phyloP scores from a whole-genome alignment of 2,888 invertebrate species.

The Platerodrilus igneus region DNA sequence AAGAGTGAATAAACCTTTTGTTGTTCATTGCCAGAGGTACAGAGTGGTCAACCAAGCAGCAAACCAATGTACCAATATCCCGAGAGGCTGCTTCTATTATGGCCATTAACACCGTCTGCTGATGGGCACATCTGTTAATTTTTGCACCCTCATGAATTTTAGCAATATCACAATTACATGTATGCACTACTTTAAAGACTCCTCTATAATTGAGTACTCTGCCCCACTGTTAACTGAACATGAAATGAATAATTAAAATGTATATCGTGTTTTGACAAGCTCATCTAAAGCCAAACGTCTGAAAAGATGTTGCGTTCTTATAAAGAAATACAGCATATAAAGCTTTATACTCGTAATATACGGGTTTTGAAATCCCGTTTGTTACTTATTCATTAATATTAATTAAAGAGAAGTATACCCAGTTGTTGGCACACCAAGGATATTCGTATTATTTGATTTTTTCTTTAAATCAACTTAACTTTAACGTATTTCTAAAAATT shows the following conservation, averaged over 20 bases:
- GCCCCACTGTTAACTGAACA: conserved; percentile 33
- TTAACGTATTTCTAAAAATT: no score
- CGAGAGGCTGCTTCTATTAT: conserved; percentile 29
- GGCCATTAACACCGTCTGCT: conserved; percentile 48
- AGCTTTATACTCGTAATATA: no score
- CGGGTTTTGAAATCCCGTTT: no score
- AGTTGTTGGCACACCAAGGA: no score
- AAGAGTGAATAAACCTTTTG: conserved; percentile 11
- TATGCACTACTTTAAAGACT: conserved; percentile 23
- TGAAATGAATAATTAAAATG: conserved; percentile 46
- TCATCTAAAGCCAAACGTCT: no score
- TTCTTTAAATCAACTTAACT: no score
- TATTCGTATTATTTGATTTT: no score
- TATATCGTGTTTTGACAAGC: conserved; percentile 43
- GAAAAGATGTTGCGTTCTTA: no score
- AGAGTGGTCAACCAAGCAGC: conserved; percentile 41
- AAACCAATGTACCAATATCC: conserved; percentile 37
- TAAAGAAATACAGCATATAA: no score
- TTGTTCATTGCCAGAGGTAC: conserved; percentile 12
- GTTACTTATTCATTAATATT: no score
- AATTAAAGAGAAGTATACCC: no score
- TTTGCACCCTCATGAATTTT: conserved; percentile 43
- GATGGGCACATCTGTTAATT: conserved; percentile 51
- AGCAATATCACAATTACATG: conserved; percentile 36
- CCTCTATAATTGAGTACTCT: conserved; percentile 1